phyloP scores from a whole-genome alignment of 1,140 invertebrate species.

The Cecropterus lyciades region DNA sequence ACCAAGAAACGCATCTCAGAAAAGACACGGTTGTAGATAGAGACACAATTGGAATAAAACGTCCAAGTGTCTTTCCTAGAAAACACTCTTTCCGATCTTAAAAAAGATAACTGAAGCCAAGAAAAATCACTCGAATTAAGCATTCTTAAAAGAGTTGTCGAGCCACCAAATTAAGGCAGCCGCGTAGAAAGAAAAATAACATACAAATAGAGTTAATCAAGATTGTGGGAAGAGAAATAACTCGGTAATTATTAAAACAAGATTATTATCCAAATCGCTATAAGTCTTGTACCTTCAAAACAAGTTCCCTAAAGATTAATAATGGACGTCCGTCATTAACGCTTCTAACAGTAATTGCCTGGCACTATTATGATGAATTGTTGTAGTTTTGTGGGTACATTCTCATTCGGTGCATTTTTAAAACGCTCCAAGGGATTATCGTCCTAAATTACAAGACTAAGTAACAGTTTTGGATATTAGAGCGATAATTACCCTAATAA shows the following conservation, averaged over 20 bases:
- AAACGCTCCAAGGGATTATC: constrained; percentile 66
- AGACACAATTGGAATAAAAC: constrained; percentile 32
- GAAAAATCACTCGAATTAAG: constrained; percentile 70
- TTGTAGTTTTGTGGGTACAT: constrained; percentile 64
- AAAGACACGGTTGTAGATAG: constrained; percentile 27
- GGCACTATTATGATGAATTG: constrained; percentile 81
- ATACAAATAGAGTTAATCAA: constrained; percentile 75
- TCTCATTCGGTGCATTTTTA: constrained; percentile 56
- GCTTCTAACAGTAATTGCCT: constrained; percentile 78
- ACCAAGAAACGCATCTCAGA: constrained; percentile 31
- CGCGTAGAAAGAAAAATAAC: constrained; percentile 63
- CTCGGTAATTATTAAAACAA: constrained; percentile 79
- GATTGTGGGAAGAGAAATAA: constrained; percentile 78
- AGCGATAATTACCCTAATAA: constrained; percentile 42
- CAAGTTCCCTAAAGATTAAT: constrained; percentile 74
- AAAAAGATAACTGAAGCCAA: constrained; percentile 49
- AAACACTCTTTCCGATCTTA: constrained; percentile 47
- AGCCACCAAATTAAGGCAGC: constrained; percentile 67
- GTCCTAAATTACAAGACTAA: constrained; percentile 38
- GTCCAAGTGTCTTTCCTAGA: constrained; percentile 42
- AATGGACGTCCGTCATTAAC: constrained; percentile 75
- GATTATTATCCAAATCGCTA: constrained; percentile 78
- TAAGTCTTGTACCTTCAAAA: constrained; percentile 72
- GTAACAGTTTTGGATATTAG: constrained; percentile 48
- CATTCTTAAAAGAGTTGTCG: constrained; percentile 69